phyloP scores from a whole-genome alignment of 2,113 vertebrate species.

The Apteryx mantelli region DNA sequence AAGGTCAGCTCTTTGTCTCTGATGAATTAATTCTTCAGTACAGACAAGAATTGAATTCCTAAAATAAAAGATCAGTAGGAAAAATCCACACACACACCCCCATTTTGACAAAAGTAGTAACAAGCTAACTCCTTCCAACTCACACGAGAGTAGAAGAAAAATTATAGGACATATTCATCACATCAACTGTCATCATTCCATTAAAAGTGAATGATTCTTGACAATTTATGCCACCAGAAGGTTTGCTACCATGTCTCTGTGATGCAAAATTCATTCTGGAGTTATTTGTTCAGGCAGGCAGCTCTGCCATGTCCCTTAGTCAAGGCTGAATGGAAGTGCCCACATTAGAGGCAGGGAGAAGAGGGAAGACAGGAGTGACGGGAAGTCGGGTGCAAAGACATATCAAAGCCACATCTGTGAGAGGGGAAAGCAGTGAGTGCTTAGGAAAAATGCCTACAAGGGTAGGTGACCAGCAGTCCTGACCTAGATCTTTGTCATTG shows the following conservation, averaged over 20 bases:
- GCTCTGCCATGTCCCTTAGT: neutral
- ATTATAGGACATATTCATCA: neutral
- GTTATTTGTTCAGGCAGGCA: neutral
- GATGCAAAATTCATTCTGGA: neutral
- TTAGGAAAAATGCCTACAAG: neutral
- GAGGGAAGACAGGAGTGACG: neutral
- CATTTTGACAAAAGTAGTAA: neutral
- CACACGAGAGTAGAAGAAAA: neutral
- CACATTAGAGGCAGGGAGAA: neutral
- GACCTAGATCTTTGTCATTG: neutral
- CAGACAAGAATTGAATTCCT: neutral
- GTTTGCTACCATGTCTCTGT: neutral
- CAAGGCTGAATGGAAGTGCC: neutral
- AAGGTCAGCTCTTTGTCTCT: neutral
- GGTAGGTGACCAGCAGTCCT: neutral
- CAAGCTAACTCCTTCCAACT: neutral
- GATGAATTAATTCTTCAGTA: neutral
- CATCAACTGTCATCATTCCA: neutral
- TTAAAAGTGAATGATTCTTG: neutral
- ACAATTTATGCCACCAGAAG: neutral
- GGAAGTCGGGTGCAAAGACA: neutral
- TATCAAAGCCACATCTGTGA: neutral
- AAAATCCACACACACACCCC: neutral
- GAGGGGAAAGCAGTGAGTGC: neutral
- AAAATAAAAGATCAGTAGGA: neutral